phyloP scores from a whole-genome alignment of 2,888 invertebrate genomes.

The Athalia circularis region DNA sequence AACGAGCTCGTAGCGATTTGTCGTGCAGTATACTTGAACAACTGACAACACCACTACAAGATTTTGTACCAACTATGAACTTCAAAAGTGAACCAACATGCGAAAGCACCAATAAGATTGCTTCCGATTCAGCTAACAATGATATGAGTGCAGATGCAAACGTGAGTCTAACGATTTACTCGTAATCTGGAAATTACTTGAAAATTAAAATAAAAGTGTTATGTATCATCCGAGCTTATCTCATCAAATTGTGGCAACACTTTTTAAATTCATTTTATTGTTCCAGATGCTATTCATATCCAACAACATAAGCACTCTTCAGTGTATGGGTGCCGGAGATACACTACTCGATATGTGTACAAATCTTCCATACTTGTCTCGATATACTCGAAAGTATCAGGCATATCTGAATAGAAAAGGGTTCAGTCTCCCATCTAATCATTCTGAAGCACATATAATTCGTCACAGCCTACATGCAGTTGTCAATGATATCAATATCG shows the following conservation, averaged over 20 bases:
- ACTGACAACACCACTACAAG: conserved; percentile 81
- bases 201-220: conserved; percentile 1
- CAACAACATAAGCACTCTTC: conserved; percentile 86
- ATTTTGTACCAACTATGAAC: conserved; percentile 73
- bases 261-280: conserved; percentile 47
- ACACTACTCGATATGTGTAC: conserved; percentile 88
- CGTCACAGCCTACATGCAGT: conserved; percentile 86
- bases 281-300: conserved; percentile 85
- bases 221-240: background rate
- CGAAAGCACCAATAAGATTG: conserved; percentile 74
- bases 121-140: conserved; percentile 67
- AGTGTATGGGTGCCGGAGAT: conserved; percentile 88
- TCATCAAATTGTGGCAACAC: background rate
- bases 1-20: conserved; percentile 81
- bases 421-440: conserved; percentile 81
- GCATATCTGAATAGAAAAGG: conserved; percentile 81
- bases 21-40: conserved; percentile 85
- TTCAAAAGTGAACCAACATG: conserved; percentile 73
- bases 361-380: conserved; percentile 82
- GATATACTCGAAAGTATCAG: conserved; percentile 79
- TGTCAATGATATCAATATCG: conserved; percentile 89
- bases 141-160: conserved; percentile 75
- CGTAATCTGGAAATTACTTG: conserved; percentile 12
- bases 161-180: conserved; percentile 63
- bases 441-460: conserved; percentile 84